phyloP scores from a whole-genome alignment of 2,113 vertebrate species.

The Plecturocebus donacophilus region DNA sequence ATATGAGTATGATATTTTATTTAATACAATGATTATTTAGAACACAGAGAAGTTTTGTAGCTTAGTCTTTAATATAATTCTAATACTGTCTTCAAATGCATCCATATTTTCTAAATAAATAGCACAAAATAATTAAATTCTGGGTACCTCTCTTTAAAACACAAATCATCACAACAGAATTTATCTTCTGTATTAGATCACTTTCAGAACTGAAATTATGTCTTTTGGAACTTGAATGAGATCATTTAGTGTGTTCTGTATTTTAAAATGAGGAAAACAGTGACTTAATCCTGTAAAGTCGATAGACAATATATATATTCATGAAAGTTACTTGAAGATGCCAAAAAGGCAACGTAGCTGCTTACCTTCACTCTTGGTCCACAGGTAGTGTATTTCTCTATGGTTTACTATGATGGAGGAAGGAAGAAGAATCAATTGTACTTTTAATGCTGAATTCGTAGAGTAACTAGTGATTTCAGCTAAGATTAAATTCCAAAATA shows the following conservation, averaged over 20 bases:
- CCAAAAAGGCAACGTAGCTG: background rate
- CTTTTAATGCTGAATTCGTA: background rate
- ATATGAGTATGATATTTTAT: background rate
- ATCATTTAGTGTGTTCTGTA: background rate
- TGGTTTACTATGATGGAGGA: background rate
- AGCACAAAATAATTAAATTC: background rate
- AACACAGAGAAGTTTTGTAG: background rate
- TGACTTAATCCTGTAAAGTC: background rate
- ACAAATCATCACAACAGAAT: background rate
- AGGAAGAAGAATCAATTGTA: background rate
- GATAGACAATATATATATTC: background rate
- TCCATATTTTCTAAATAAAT: conserved; percentile 12
- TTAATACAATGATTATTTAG: background rate
- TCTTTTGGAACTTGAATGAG: background rate
- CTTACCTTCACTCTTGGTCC: background rate
- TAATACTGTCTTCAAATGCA: background rate
- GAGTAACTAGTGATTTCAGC: background rate
- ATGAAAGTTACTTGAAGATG: conserved; percentile 2
- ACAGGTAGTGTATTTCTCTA: background rate
- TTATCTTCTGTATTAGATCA: background rate
- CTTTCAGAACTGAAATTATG: background rate
- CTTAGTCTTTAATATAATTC: background rate
- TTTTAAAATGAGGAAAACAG: conserved; percentile 16
- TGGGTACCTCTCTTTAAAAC: background rate
- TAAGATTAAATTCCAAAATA: background rate